These are phyloP conservation scores for Poecilia wingei DNA, from an alignment of 2,797 vertebrate species.

Conservation along the genomic window DNA sequence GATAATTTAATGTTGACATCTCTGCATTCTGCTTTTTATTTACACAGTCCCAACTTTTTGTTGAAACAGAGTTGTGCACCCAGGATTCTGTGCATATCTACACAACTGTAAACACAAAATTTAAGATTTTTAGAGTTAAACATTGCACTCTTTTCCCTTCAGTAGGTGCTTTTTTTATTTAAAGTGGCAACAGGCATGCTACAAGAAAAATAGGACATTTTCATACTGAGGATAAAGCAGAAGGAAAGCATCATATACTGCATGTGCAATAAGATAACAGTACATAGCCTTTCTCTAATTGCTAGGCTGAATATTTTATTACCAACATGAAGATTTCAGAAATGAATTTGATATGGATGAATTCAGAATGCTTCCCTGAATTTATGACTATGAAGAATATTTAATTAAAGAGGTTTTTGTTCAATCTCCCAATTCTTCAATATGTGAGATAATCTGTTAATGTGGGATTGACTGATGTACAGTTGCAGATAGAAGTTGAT, in stretches of 20 bases:
- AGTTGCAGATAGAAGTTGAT: background rate
- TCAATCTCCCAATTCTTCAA: background rate
- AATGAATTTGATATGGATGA: slow-evolving; percentile 60
- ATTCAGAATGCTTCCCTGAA: slow-evolving; percentile 49
- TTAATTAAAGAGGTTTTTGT: background rate
- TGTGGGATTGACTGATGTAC: background rate
- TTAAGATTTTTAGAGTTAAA: slow-evolving; percentile 43
- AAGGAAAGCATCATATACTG: slow-evolving; percentile 51
- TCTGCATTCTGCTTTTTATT: slow-evolving; percentile 2
- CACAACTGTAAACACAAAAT: slow-evolving; percentile 69
- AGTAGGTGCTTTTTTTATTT: slow-evolving; percentile 31
- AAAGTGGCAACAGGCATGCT: slow-evolving; percentile 70
- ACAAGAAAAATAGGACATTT: slow-evolving; percentile 71
- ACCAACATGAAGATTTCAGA: slow-evolving; percentile 53
- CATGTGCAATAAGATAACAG: slow-evolving; percentile 84
- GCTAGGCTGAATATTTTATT: slow-evolving; percentile 75
- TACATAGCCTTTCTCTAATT: slow-evolving; percentile 83
- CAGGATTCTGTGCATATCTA: slow-evolving; percentile 26
- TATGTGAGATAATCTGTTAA: background rate
- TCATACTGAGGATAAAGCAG: slow-evolving; percentile 56
- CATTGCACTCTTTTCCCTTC: slow-evolving; percentile 40
- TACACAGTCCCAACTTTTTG: background rate
- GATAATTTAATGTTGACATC: background rate
- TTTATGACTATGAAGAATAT: slow-evolving; percentile 1
- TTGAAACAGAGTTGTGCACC: slow-evolving; percentile 2